Evolutionary conservation across 2,113 vertebrate species (phyloP), one percentile per base, ranked within the genome.

Genomic region (Edolisoma coerulescens): DNA sequence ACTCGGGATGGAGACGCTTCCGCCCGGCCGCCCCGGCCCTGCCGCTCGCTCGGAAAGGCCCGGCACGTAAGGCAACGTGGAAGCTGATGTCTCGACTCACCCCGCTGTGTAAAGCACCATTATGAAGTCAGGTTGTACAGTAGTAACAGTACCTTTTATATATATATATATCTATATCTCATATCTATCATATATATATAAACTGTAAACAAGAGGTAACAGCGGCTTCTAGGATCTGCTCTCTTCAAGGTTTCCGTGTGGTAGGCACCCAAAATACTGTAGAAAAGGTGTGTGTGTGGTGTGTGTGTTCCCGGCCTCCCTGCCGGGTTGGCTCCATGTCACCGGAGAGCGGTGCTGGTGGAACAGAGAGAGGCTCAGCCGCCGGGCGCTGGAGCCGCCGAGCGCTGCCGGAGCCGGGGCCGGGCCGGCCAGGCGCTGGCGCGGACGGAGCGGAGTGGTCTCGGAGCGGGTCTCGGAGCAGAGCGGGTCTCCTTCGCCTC

Each of bases 181-280:
- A 90, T 97, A 97, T 97, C 98, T 98, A 98, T 96, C 97, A 97
- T 98, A 98, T 98, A 98, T 99, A 98, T 98, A 99, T 98, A 98
- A 99, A 99, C 99, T 99, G 99, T 99, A 99, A 99, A 99, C 99
- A 99, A 99, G 99, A 99, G 99, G 99, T 99, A 99, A 98, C 97
- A 97, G 97, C 96, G 97, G 98, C 99, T 97, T 98, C 98, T 98
- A 97, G 90, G 97, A 99, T 98, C 98, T 99, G 98, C 98, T 98
- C 97, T 96, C 93, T 97, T 97, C 97, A 97, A 98, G 98, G 98
- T 98, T 98, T 99, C 97, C 95, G 97, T 98, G 98, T 98, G 98
- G 98, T 98, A 98, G 97, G 98, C 98, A 98, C 98, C 98, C 98
- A 98, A 97, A 98, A 98, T 98, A 98, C 98, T 98, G 98, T 98